Evolutionary conservation across 2,888 invertebrate species (phyloP), one percentile per base, ranked within the genome.

Genomic region (Erannis defoliaria): DNA sequence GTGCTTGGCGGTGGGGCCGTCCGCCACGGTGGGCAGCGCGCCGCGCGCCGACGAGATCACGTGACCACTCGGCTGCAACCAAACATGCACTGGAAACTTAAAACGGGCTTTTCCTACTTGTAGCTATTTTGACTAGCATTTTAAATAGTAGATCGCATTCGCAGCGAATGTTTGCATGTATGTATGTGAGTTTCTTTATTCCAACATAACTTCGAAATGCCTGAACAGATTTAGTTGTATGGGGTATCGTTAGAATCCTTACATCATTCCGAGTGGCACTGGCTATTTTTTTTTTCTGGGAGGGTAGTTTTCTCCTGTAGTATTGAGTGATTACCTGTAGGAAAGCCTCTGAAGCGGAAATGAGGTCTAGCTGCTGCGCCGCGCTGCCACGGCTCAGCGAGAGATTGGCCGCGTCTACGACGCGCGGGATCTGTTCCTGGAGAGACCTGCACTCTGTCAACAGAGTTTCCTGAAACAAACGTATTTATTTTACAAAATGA

Each of bases 301-400:
- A n/a, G n/a, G n/a, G n/a, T n/a, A n/a, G n/a, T n/a, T n/a, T n/a
- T n/a, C n/a, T n/a, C n/a, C n/a, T n/a, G n/a, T n/a, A n/a, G n/a
- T n/a, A n/a, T n/a, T n/a, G n/a, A n/a, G n/a, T n/a, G n/a, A 10
- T 19, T 45, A 96, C 96, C 89, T 96, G 96, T 42, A 98, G 88
- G 85, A 98, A 97, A 29, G 97, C 96, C 81, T 98, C 97, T 0
- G 97, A 95, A 0, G 97, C 96, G 66, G 96, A 96, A 72, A 98
- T 97, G 8, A 98, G 94, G 73, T 96, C 95, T 1, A 97, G 90
- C 76, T 98, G 97, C 0, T 96, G 95, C 37, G 96, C 94, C 0
- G 97, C 95, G 75, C 96, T 95, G 65, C 96, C 96, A 0, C 97
- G 96, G 60, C 94, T 90, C 0, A 94, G 94, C 37, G 95, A 92